Base-by-base conservation (phyloP, 2,888 invertebrate genomes). In the Pycnomerus fuliginosus region DNA sequence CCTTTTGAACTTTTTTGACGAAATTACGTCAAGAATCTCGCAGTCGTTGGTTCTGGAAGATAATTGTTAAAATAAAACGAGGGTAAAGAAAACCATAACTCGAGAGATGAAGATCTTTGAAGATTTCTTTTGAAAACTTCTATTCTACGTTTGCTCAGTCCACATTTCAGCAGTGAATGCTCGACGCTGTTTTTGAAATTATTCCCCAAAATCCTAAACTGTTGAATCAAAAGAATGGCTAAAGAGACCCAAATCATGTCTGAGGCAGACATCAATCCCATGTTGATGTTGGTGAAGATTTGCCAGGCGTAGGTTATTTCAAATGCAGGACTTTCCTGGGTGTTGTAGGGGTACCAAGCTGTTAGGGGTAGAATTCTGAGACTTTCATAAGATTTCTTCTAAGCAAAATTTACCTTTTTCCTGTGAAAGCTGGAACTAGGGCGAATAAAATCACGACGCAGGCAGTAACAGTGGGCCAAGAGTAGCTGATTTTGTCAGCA, bases 321-420 rank as follows among this genome's bases (percentile, higher is more conserved):
- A 27, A 14, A 39, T 15, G 2, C 3, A 15, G 41, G 41, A 4
- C 25, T 30, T 35, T 14, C 29, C 16, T 30, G 23, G 15, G 28
- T 37, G 16, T 41, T 38, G 12, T 20, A 34, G 7, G 45, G 42
- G 23, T 34, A 33, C 28, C 31, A 45, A 17, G 17, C 41, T 10
- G 16, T 11, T 4, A 41, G 8, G 7, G 41, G 32, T n/a, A 41
- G 16, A 10, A 3, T 34, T n/a, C n/a, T n/a, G n/a, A n/a, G n/a
- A n/a, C n/a, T n/a, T n/a, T n/a, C n/a, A n/a, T n/a, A n/a, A n/a
- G n/a, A n/a, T n/a, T n/a, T n/a, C n/a, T n/a, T n/a, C n/a, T n/a
- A n/a, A n/a, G n/a, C n/a, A n/a, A n/a, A n/a, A n/a, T n/a, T n/a
- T n/a, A n/a, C 11, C 33, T 40, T 4, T 20, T 4, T 4, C 7